Base-by-base conservation (phyloP, 2,113 vertebrate species). In the Labrus mixtus region DNA sequence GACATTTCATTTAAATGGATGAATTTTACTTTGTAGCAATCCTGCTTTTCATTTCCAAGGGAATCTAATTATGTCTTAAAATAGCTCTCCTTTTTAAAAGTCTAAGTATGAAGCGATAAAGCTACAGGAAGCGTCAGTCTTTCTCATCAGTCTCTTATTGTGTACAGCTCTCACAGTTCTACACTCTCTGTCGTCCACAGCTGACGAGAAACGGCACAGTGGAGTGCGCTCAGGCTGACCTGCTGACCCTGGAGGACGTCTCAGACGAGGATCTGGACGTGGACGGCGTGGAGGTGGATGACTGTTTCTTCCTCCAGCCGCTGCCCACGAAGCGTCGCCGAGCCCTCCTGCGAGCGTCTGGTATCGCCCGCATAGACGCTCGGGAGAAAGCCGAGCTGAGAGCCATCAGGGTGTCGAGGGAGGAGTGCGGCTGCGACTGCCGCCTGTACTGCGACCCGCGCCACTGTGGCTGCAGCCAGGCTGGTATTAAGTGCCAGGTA, bases 231-330 rank as follows among this genome's bases (percentile, higher is more conserved):
- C 97, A 97, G 91, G 97, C 97, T 0, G 97, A 96, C 0, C 94
- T 96, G 15, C 94, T 99, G 46, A 98, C 97, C 0, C 88, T 99
- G 84, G 98, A 98, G 2, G 98, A 99, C 1, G 96, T 99, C 3
- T 98, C 98, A 0, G 98, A 98, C 2, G 97, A 98, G 58, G 98
- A 99, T 67, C 96, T 99, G 8, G 97, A 99, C 0, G 95, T 97
- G 90, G 97, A 98, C 54, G 95, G 94, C 0, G 95, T 99, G 85
- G 97, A 98, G 82, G 97, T 98, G 90, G 97, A 98, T 1, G 97
- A 99, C 75, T 99, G 97, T 56, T 99, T 98, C 91, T 99, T 98
- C 89, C 95, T 99, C 36, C 97, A 99, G 93, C 98, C 98, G 0
- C 92, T 99, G 82, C 97, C 98, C 71, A 99, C 97, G 15, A 98